A percentile compares a stretch with the other conserved stretches of the same genome.
Conservation (phyloP, 2,797 vertebrate species). For the Pogonophryne albipinna region DNA sequence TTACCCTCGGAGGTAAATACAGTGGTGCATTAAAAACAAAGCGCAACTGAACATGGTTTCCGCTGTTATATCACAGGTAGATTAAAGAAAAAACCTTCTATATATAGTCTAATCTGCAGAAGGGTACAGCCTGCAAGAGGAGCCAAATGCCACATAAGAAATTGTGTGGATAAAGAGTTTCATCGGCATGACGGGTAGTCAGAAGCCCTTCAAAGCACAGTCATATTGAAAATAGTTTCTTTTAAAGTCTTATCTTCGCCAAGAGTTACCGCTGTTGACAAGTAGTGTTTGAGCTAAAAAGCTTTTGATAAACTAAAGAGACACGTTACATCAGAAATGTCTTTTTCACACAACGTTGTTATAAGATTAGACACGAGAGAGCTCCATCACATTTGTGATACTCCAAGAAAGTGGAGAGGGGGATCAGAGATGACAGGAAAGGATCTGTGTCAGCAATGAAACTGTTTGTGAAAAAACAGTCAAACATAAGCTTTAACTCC, state of each 20-base stretch:
- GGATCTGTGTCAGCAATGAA: constrained; percentile 56
- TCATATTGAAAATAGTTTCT: constrained; percentile 31
- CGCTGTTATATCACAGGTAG: constrained; percentile 69
- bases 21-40: constrained; percentile 50
- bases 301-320: constrained; percentile 45
- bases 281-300: constrained; percentile 16
- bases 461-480: constrained; percentile 45
- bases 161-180: not conserved
- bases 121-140: constrained; percentile 38
- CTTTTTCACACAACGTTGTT: constrained; percentile 35
- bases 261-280: constrained; percentile 27
- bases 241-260: constrained; percentile 32
- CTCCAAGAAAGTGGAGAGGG: constrained; percentile 26
- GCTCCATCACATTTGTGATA: constrained; percentile 36
- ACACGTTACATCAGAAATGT: constrained; percentile 45
- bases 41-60: constrained; percentile 60
- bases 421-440: constrained; percentile 39
- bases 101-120: constrained; percentile 76
- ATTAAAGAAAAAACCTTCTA: constrained; percentile 79
- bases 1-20: constrained; percentile 52
- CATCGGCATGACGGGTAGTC: constrained; percentile 17
- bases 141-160: constrained; percentile 46
- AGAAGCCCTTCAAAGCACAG: constrained; percentile 12
- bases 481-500: constrained; percentile 42
- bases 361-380: constrained; percentile 55